Conservation (phyloP, 1,140 invertebrate genomes). For the Sogatella furcifera region DNA sequence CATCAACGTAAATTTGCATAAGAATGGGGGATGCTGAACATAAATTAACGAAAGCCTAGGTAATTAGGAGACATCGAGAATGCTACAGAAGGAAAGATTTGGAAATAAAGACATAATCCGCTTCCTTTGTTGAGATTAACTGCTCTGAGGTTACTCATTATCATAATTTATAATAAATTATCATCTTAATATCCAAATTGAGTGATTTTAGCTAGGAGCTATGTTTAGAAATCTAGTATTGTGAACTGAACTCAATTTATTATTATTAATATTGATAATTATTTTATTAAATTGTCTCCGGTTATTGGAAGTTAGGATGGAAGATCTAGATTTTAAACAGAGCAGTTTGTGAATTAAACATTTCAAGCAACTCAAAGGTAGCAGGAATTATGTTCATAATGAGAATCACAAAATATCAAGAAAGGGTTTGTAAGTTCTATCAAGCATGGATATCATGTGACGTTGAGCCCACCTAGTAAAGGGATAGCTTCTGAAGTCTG, state of each 20-base stretch:
- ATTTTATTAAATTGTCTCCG: no score
- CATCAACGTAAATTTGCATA: conserved; percentile 19
- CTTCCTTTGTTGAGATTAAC: not conserved
- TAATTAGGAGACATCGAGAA: conserved; percentile 2
- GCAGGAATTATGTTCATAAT: no score
- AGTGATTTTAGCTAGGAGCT: not conserved
- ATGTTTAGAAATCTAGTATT: not conserved
- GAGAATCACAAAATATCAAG: no score
- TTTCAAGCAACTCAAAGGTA: no score
- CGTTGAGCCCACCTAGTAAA: conserved; percentile 46
- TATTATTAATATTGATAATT: no score
- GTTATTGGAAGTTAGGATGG: no score
- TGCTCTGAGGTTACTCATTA: not conserved
- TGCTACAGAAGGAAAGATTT: conserved; percentile 4
- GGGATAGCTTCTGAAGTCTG: conserved; percentile 60
- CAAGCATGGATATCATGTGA: conserved; percentile 7
- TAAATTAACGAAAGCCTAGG: conserved; percentile 3
- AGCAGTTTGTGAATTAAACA: no score
- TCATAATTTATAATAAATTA: not conserved
- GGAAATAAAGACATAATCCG: conserved; percentile 5
- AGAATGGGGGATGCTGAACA: conserved; percentile 16
- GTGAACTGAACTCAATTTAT: no score
- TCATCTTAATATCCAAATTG: not conserved
- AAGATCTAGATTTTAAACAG: no score
- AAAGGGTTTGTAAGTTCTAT: conserved; percentile 1